Base-by-base conservation (phyloP, 2,888 invertebrate species). In the Aphidoletes aphidimyza region DNA sequence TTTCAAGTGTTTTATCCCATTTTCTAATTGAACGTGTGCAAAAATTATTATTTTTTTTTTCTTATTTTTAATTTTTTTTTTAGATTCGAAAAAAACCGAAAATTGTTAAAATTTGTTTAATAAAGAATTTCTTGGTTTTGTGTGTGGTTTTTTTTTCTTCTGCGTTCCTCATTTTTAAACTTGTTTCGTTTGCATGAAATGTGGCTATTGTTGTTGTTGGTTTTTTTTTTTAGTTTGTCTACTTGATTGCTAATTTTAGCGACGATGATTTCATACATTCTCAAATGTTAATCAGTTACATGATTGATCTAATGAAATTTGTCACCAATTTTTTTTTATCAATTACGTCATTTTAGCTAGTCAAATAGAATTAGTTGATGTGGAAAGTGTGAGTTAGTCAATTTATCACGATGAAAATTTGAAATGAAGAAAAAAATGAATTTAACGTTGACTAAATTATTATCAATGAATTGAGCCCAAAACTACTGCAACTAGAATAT, bases 41-140 rank as follows among this genome's bases (percentile, higher is more conserved):
- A 78, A 59, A 26, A 59, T 59, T 30, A 59, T 59, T 59, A 26
- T 30, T 59, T 2, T 3, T 11, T 54, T 54, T 26, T 42, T 42
- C 42, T 42, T 42, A 9, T 42, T 42, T 26, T 54, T 54, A 0
- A 69, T 69, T 22, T n/a, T 47, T 47, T 78, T 78, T 78, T 81
- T 81, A 11, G 26, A 69, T 69, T 69, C 6, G 30, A 69, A 69
- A 26, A 69, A n/a, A n/a, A n/a, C n/a, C n/a, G n/a, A n/a, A n/a
- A n/a, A n/a, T 36, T 1, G 17, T 54, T 9, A n/a, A 83, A 39
- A 83, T 39, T 39, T 22, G 3, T 83, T 83, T 37, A 81, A 81
- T 81, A 81, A 81, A 81, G 37, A 81, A 83, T 26, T 39, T 3
- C 37, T 83, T 83, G n/a, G 39, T 83, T 83, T 83, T 37, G 83